Evolutionary conservation across 2,113 vertebrate species (phyloP), one percentile per base, ranked within the genome.

Genomic region (Xyrauchen texanus): DNA sequence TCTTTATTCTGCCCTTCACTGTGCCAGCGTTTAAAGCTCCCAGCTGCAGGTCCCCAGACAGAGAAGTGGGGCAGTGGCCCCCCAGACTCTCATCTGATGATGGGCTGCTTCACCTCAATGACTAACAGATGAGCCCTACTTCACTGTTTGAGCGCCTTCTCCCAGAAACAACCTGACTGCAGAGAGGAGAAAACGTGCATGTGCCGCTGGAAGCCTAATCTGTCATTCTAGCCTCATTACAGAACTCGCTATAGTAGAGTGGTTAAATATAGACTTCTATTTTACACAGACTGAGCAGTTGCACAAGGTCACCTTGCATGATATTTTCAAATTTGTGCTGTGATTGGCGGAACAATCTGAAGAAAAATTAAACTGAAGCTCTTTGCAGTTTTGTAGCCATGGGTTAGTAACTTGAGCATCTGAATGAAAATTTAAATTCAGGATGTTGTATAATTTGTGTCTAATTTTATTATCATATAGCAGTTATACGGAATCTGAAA

Each of bases 171-270:
- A 78, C 58, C 77, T 42, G 67, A 79, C 2, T 1, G 64, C 21
- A 34, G 42, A 68, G 13, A 70, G 61, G 16, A 57, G 81, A 78
- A 55, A 42, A 77, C 13, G 74, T 65, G 68, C 42, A 84, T 87
- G 88, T 86, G 85, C 77, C 80, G 66, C 82, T 87, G 68, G 68
- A 76, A 60, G 64, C 87, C 84, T 86, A 90, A 87, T 91, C 82
- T 91, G 87, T 92, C 88, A 86, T 85, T 84, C 76, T 85, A 90
- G 84, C 85, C 88, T 88, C 88, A 88, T 91, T 90, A 88, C 87
- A 85, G 87, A 85, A 84, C 88, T 84, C 65, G 76, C 70, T 82
- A 86, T 86, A 86, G 82, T 76, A 68, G 72, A 69, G 49, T n/a
- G 64, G 85, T 87, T 92, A 92, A 87, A 88, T 87, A 90, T 91